A percentile compares a stretch with the other conserved stretches of the same genome.
Evolutionary conservation across 2,888 invertebrate genomes (phyloP).

Genomic region (Bedellia somnulentella): DNA sequence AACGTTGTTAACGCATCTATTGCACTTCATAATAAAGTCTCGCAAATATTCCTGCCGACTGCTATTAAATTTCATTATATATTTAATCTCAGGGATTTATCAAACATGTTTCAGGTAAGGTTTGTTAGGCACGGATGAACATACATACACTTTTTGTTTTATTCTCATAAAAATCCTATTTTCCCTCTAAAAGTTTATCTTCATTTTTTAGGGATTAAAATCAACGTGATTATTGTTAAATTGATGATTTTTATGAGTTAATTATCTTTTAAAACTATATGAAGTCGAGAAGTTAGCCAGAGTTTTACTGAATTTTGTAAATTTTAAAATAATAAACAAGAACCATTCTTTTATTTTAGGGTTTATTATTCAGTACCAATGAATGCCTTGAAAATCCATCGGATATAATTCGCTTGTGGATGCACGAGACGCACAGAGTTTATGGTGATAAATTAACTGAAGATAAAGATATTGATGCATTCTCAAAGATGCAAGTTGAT

Average conservation of each 20-base stretch:
- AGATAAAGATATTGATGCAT: conserved; percentile 89
- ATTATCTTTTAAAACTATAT: neutral
- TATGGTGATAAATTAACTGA: conserved; percentile 93
- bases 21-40: conserved; percentile 81
- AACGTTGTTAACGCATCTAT: conserved; percentile 83
- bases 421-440: conserved; percentile 91
- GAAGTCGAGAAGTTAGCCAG: too few relatives aligned
- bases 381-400: conserved; percentile 80
- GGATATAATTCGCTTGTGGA: conserved; percentile 88
- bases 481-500: conserved; percentile 86
- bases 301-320: too few relatives aligned
- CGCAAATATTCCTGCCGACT: conserved; percentile 89
- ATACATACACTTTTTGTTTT: too few relatives aligned
- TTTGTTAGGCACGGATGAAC: too few relatives aligned
- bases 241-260: neutral
- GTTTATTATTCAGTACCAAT: conserved; percentile 85
- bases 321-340: too few relatives aligned
- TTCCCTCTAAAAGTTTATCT: too few relatives aligned
- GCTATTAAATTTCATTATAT: conserved; percentile 97
- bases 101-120: conserved; percentile 90
- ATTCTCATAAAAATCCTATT: too few relatives aligned
- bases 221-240: too few relatives aligned
- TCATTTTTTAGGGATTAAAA: too few relatives aligned
- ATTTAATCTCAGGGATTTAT: conserved; percentile 92
- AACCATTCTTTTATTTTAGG: conserved; percentile 69